Evolutionary conservation across 2,888 invertebrate species (phyloP), one percentile per base, ranked within the genome.

Genomic region (Hydrotaea diabolus): DNA sequence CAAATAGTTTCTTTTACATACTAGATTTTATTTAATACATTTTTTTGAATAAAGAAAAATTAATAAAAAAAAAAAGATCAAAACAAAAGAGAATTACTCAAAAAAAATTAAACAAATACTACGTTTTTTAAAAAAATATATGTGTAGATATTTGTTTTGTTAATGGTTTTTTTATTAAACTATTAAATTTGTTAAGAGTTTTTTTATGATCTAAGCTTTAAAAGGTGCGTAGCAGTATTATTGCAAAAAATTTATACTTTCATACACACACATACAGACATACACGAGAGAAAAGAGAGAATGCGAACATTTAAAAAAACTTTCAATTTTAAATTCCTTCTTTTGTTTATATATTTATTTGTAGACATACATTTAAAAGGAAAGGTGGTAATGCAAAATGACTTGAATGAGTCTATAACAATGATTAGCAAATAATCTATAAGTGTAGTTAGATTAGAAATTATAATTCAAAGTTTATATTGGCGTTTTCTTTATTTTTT

Each of bases 221-320:
- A 26, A 15, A 64, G 46, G 76, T 76, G 76, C 53, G 76, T 53
- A 66, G 76, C 76, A 76, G 76, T 76, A 76, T 76, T 76, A 64
- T 76, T 64, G 64, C 76, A 76, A 76, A 76, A 31, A 76, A 76
- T 76, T 13, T 76, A 76, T 76, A 76, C 76, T 64, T 64, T 66
- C 36, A 53, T 46, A 76, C 76, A 64, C 76, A 64, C 64, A 64
- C 31, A 53, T 64, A 76, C 31, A 76, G 26, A 66, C 9, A 19
- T 15, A 39, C 15, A n/a, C n/a, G n/a, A n/a, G n/a, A 57, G 19
- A 57, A 8, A 21, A 31, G 31, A 59, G 55, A 59, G 26, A 26
- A 62, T 31, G 62, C 23, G 36, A 62, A 62, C 46, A 69, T 43
- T 69, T 13, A 69, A 39, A 39, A 13, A 39, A 39, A 39, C 3